Base-by-base conservation (phyloP, 1,140 invertebrate species). In the Drosophila pseudoobscura region DNA sequence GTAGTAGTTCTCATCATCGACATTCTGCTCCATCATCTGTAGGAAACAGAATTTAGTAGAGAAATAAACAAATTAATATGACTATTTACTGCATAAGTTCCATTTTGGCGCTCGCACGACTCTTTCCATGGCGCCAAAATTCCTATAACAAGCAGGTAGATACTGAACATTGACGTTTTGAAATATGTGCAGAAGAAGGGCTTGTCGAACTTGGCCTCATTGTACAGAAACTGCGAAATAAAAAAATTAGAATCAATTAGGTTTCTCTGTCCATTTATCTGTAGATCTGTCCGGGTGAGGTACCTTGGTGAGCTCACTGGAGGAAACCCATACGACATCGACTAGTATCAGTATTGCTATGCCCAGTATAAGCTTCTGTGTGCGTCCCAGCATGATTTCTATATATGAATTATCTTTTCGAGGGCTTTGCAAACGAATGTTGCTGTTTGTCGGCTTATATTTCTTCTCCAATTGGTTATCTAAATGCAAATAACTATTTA, bases 111-210 rank as follows among this genome's bases (percentile, higher is more conserved):
- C 51, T 93, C 93, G 79, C 96, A 97, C 59, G 95, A 94, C 55
- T 96, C 94, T 88, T 95, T 93, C 97, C 96, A 98, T 20, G 96
- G 95, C 56, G 94, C 94, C 93, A 96, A 96, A 70, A 97, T 94
- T 53, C 96, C 93, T 75, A 97, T 95, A 22, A 97, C 96, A 59
- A 96, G 91, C 51, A 98, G 92, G 91, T 97, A 98, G 20, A 97
- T 91, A 2, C 95, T 94, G 89, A 98, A 97, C 96, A 98, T 96
- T 6, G 95, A 96, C 8, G 96, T 97, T 92, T 97, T 97, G 39
- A 97, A 92, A 91, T 97, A 98, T 6, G 97, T 97, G 75, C 94
- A 97, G 91, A 97, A 98, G 92, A 97, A 97, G 57, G 97, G 96
- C 80, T 97, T 97, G 85, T 96, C 93, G 89, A 94, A 97, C 20